phyloP scores from a whole-genome alignment of 2,113 vertebrate species.

The Ctenomys sociabilis region DNA sequence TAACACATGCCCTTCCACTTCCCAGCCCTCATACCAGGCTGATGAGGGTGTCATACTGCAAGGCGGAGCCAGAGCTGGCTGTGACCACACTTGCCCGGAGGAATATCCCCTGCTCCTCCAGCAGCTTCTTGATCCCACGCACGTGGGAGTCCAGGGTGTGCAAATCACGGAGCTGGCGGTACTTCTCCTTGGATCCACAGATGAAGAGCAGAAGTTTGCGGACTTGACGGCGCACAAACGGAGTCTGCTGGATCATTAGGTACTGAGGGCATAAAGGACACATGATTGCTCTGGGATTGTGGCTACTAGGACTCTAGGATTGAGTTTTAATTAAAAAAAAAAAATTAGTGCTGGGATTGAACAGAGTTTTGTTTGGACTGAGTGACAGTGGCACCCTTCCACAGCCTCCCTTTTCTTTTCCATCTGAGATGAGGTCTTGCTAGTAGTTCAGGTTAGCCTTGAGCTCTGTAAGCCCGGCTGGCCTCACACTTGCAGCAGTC shows the following conservation, averaged over 20 bases:
- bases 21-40: constrained; percentile 90
- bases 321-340: background rate
- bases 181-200: constrained; percentile 99
- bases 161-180: constrained; percentile 96
- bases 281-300: background rate
- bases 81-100: constrained; percentile 95
- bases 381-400: background rate
- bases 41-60: constrained; percentile 98
- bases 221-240: constrained; percentile 97
- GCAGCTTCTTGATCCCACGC: constrained; percentile 95
- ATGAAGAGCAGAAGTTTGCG: constrained; percentile 98
- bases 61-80: constrained; percentile 95
- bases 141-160: constrained; percentile 97
- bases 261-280: constrained; percentile 84
- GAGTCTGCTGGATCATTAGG: constrained; percentile 99
- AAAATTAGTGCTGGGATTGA: background rate
- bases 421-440: background rate
- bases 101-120: constrained; percentile 98
- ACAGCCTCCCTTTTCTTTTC: background rate
- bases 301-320: background rate
- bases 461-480: background rate
- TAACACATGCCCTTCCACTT: background rate
- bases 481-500: background rate
- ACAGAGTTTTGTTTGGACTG: background rate
- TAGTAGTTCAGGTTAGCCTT: background rate